Evolutionary conservation across 2,888 invertebrate genomes (phyloP), one percentile per base, ranked within the genome.

Genomic region (Petrolisthes cinctipes): DNA sequence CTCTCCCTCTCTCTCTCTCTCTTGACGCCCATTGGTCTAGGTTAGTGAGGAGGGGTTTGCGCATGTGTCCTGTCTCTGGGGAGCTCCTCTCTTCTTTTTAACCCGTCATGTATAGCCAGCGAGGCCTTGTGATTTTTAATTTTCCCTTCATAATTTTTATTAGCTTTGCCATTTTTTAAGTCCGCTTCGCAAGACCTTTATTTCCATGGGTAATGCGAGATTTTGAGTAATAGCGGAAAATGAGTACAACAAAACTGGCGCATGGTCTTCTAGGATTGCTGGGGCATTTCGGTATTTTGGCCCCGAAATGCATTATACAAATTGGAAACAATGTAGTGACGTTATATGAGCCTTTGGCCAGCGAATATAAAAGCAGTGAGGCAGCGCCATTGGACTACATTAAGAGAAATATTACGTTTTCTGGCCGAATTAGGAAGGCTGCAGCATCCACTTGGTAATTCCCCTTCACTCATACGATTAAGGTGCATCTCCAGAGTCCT

Each of bases 71-170:
- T 37, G 4, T 9, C 78, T 1, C 37, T 37, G 4, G 6, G 37
- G 17, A 71, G 20, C 17, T 20, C 20, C 71, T 17, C 57, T 20
- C 17, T 78, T 79, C 79, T 84, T 84, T 84, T 84, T 79, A 66
- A 66, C 68, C 66, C 73, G 20, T 66, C 66, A 73, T 66, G 78
- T 84, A 84, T 78, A 84, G 78, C 84, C 53, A 54, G 79, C 78
- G 51, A 84, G 84, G 84, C 84, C 84, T 84, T 84, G 79, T 84
- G 84, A 84, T 84, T 84, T 84, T 84, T 84, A 84, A 84, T 84
- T 84, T 84, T 79, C 84, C 79, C 78, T 84, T 84, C 84, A 84
- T 79, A 84, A 79, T 84, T 84, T 84, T 84, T 84, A 84, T 84
- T 79, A 84, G 79, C 84, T 79, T 78, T 78, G 79, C 84, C 79